Base-by-base conservation (phyloP, 2,113 vertebrate genomes). In the Leucopsar rothschildi region DNA sequence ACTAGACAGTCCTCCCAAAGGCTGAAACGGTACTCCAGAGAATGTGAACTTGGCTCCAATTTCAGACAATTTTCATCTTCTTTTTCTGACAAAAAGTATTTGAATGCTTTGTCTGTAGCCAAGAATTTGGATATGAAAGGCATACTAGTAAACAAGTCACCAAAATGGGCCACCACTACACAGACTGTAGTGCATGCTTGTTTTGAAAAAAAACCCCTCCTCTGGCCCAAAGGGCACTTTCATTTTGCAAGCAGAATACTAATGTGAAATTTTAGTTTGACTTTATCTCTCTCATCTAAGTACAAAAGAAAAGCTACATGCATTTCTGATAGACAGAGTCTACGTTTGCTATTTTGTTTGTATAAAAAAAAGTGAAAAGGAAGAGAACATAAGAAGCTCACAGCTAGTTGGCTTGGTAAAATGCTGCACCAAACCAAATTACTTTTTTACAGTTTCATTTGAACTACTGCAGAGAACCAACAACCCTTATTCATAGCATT, bases 291-390 rank as follows among this genome's bases (percentile, higher is more conserved):
- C 82, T 94, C 86, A 94, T 93, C 92, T 73, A 73, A 86, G 94
- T 88, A 82, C 90, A 94, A 94, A 96, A 96, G 83, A 68, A 90
- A 95, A 96, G 65, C 90, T 93, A 93, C 89, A 80, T 89, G 86
- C 66, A 88, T 94, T 97, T 97, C 88, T 96, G 95, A 96, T 24
- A 96, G 93, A 94, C 37, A 88, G 79, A 94, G 84, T n/a, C 94
- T 53, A 95, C 59, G 6, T 89, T 86, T 78, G 64, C 95, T 92
- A 86, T 83, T 90, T 93, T 33, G 47, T 95, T 96, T 91, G 64
- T 77, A 86, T 40, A 86, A 94, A 91, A 76, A 76, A 44, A 91
- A 86, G 57, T 16, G 40, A 82, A 96, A 88, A 90, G 63, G 68
- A 93, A 88, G 68, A 88, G 64, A 89, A 95, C 56, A 55, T 79